A percentile compares a stretch with the other conserved stretches of the same genome.
Conservation (phyloP, 2,113 vertebrate species). For the Pluvialis apricaria region DNA sequence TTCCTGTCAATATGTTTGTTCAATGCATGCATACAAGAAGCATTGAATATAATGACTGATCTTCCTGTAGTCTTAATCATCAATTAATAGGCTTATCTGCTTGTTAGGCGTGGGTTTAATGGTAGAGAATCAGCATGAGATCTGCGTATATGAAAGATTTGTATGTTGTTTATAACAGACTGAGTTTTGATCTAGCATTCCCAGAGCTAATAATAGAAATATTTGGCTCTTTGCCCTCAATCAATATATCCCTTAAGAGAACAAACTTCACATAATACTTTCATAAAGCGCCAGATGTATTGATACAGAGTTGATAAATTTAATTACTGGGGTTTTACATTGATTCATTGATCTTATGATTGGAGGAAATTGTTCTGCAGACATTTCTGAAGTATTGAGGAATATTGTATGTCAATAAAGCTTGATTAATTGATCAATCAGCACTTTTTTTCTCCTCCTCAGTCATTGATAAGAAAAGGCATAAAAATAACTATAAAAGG, state of each 20-base stretch:
- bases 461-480: constrained; percentile 42
- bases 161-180: constrained; percentile 55
- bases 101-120: constrained; percentile 64
- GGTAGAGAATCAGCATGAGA: constrained; percentile 70
- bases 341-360: constrained; percentile 67
- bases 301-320: constrained; percentile 58
- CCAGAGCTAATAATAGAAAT: constrained; percentile 63
- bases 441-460: not conserved
- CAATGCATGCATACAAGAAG: constrained; percentile 50
- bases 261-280: constrained; percentile 61
- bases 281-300: constrained; percentile 59
- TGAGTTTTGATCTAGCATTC: constrained; percentile 53
- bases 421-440: constrained; percentile 67
- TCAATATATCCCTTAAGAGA: constrained; percentile 61
- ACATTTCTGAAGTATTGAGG: constrained; percentile 62
- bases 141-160: constrained; percentile 61
- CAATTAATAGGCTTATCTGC: constrained; percentile 77
- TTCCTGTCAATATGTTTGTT: constrained; percentile 44
- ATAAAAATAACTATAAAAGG: constrained; percentile 11
- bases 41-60: constrained; percentile 69
- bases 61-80: constrained; percentile 71
- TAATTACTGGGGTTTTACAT: constrained; percentile 69
- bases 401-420: constrained; percentile 41
- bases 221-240: constrained; percentile 62
- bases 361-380: constrained; percentile 56